These are phyloP conservation scores for Amazona guildingii DNA, from an alignment of 2,113 vertebrate species.

Conservation along the genomic window DNA sequence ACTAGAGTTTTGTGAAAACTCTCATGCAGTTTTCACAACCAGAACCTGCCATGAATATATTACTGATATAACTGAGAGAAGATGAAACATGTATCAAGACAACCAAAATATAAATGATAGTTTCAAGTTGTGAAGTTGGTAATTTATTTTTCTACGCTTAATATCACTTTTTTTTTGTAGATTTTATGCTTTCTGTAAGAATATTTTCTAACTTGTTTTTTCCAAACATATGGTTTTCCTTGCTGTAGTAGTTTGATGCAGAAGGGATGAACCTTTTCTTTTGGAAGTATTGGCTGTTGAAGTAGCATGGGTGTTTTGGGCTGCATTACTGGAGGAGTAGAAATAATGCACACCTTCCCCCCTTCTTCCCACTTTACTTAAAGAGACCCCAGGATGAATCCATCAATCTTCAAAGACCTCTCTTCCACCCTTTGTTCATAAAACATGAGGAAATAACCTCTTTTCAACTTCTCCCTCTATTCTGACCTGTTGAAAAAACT, in stretches of 20 bases:
- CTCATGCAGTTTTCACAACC: conserved; percentile 45
- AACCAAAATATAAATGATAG: conserved; percentile 33
- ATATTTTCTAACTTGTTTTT: conserved; percentile 27
- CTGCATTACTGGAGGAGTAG: neutral
- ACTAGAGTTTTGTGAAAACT: conserved; percentile 42
- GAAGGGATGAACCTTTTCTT: neutral
- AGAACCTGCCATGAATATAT: neutral
- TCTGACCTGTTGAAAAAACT: neutral
- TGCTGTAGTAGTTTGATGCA: neutral
- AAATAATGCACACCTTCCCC: neutral
- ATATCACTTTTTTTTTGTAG: neutral
- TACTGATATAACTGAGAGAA: conserved; percentile 41
- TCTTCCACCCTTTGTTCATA: neutral
- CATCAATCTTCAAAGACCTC: neutral
- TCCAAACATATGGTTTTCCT: conserved; percentile 34
- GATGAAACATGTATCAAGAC: neutral
- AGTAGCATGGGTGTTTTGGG: neutral
- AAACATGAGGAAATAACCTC: neutral
- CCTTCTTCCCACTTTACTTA: neutral
- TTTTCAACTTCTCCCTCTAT: neutral
- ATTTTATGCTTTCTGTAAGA: neutral
- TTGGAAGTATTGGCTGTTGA: neutral
- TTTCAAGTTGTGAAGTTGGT: conserved; percentile 8
- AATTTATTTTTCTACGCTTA: neutral
- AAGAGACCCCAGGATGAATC: neutral